Evolutionary conservation across 2,888 invertebrate species (phyloP), one percentile per base, ranked within the genome.

Genomic region (Campopleginae sp.): DNA sequence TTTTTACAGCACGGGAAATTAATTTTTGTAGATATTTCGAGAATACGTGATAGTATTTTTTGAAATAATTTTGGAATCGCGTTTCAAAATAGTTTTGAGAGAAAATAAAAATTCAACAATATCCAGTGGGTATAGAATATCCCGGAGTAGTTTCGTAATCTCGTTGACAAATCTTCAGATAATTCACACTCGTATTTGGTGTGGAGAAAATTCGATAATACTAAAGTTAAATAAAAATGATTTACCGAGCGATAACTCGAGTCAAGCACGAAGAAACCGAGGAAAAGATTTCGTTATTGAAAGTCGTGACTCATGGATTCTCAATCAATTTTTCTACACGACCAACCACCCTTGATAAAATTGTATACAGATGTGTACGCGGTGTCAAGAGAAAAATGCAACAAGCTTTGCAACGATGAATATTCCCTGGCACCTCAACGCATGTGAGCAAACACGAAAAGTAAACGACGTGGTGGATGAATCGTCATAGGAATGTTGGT

Each of bases 401-500:
- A 74, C 33, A 42, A 66, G 31, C 5, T 65, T 76, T 38, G 65
- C 54, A 14, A 12, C 42, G 54, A 68, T 14, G 48, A 80, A 80
- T 42, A 61, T 83, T 80, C 66, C 38, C 83, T 68, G 66, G 75
- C 80, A 71, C 87, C 83, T 80, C 76, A 83, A 86, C 87, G 86
- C 90, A 89, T 88, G 87, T 90, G 90, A 84, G 86, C 87, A 90
- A 90, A 90, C 88, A 90, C 84, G 80, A 84, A 84, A 66, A 82
- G 85, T 85, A 86, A 88, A 88, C 89, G 88, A 85, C 82, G 77
- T 61, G 78, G 31, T 63, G 46, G 74, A 78, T 46, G 19, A 78
- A 74, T 83, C 83, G 72, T 79, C 75, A 79, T 63, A 58, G 71
- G 71, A 58, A 75, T 80, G 79, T 84, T 86, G 75, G 42, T 33